A percentile compares a stretch with the other conserved stretches of the same genome.
These are phyloP conservation scores for Operophtera brumata DNA, from an alignment of 2,888 invertebrate species.

Conservation along the genomic window DNA sequence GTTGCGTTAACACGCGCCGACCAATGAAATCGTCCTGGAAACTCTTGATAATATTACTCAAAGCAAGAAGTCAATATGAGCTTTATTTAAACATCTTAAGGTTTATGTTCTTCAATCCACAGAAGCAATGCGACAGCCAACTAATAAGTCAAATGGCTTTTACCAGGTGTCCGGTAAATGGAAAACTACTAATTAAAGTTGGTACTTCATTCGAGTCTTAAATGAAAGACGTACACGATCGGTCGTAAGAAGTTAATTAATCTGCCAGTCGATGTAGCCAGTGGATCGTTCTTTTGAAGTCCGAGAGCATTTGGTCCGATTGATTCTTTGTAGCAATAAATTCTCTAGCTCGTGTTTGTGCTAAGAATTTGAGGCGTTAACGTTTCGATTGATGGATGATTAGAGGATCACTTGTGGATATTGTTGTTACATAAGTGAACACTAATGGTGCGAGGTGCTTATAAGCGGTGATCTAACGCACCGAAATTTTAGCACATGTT, in stretches of 20 bases:
- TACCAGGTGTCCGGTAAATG: conserved; percentile 72
- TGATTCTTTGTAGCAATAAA: conserved; percentile 69
- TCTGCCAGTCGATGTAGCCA: conserved; percentile 64
- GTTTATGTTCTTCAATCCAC: conserved; percentile 44
- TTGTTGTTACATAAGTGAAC: conserved; percentile 64
- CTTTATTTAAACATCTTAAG: conserved; percentile 48
- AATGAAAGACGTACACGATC: conserved; percentile 60
- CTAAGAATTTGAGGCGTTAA: conserved; percentile 71
- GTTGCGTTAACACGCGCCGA: conserved; percentile 63
- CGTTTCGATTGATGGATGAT: conserved; percentile 65
- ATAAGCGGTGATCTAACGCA: conserved; percentile 59
- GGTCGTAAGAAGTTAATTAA: conserved; percentile 73
- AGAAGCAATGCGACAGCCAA: conserved; percentile 48
- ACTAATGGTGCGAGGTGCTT: conserved; percentile 59
- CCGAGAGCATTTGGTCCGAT: conserved; percentile 69
- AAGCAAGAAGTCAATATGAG: conserved; percentile 39
- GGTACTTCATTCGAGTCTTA: conserved; percentile 61
- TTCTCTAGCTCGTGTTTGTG: conserved; percentile 62
- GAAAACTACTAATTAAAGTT: conserved; percentile 76
- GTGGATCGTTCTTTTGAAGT: conserved; percentile 66
- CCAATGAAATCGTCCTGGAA: conserved; percentile 66
- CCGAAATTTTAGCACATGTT: conserved; percentile 64
- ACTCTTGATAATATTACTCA: conserved; percentile 36
- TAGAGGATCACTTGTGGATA: conserved; percentile 68
- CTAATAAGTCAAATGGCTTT: conserved; percentile 69